A percentile compares a stretch with the other conserved stretches of the same genome.
Evolutionary conservation across 2,888 invertebrate genomes (phyloP).

Genomic region (Acanthosoma haemorrhoidale): DNA sequence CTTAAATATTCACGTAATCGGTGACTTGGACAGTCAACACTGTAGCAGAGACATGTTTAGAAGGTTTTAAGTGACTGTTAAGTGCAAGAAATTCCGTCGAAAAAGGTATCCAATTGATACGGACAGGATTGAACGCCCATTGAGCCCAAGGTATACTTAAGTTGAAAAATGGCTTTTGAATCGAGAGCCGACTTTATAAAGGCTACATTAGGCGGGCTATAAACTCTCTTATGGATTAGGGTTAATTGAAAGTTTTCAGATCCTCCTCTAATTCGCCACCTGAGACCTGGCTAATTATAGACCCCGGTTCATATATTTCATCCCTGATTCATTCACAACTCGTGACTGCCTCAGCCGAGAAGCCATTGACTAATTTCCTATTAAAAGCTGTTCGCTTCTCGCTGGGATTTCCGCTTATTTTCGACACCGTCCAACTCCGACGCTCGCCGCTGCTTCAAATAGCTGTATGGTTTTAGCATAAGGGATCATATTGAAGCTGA

Average conservation of each 20-base stretch:
- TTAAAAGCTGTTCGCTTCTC: background rate
- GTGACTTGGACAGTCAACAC: no score
- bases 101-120: no score
- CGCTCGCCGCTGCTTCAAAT: no score
- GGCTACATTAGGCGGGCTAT: background rate
- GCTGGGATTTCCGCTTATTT: background rate
- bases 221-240: background rate
- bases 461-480: no score
- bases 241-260: conserved; percentile 7
- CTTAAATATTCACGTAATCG: no score
- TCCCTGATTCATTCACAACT: background rate
- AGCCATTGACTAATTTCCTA: background rate
- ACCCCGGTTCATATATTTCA: background rate
- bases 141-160: background rate
- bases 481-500: no score
- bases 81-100: no score
- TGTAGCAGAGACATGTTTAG: no score
- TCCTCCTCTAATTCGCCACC: background rate
- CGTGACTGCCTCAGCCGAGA: conserved; percentile 12
- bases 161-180: background rate
- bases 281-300: background rate
- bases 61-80: no score
- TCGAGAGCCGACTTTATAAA: background rate
- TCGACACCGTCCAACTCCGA: no score
- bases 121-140: no score